phyloP scores from a whole-genome alignment of 2,113 vertebrate species.

The Seriola rivoliana region DNA sequence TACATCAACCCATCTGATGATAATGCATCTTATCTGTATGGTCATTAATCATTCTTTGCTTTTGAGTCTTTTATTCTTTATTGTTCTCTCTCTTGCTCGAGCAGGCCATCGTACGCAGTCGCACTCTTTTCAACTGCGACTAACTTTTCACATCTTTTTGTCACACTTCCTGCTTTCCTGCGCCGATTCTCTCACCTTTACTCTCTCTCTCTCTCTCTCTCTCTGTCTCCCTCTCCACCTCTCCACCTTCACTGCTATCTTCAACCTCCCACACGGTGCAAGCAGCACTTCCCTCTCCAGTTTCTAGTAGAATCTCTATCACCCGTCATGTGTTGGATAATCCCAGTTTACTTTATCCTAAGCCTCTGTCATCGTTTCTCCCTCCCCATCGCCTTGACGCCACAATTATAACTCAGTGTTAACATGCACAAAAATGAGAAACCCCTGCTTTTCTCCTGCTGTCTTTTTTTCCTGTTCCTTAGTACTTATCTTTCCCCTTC shows the following conservation, averaged over 20 bases:
- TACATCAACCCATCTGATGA: neutral
- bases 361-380: conserved; percentile 70
- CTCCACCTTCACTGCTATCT: conserved; percentile 36
- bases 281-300: conserved; percentile 45
- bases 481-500: neutral
- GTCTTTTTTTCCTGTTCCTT: conserved; percentile 57
- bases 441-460: conserved; percentile 79
- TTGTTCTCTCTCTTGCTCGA: conserved; percentile 1
- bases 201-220: conserved; percentile 9
- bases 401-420: conserved; percentile 57
- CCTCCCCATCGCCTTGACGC: conserved; percentile 59
- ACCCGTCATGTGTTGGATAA: conserved; percentile 74
- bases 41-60: neutral
- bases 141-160: conserved; percentile 65
- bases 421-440: conserved; percentile 59
- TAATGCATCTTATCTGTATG: neutral
- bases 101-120: conserved; percentile 31
- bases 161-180: conserved; percentile 50
- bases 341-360: conserved; percentile 78
- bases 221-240: too few relatives aligned
- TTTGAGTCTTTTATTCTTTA: neutral
- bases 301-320: conserved; percentile 62
- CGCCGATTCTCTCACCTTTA: conserved; percentile 57
- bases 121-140: conserved; percentile 47
- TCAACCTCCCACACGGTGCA: conserved; percentile 37